phyloP scores from a whole-genome alignment of 1,140 invertebrate genomes.

The Lasaia peninsularis region DNA sequence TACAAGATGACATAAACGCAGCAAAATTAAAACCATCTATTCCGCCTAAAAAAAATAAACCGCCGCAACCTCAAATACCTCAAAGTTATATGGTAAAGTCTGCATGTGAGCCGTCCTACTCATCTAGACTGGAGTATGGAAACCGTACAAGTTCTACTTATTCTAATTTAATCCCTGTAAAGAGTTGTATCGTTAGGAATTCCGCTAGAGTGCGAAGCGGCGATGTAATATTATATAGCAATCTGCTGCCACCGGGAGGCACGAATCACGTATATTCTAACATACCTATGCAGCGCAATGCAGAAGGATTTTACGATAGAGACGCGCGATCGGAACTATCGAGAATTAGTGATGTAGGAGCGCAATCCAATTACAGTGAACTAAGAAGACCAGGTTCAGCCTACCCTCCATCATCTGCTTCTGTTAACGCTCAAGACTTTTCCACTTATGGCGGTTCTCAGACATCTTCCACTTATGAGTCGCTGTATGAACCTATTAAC shows the following conservation, averaged over 20 bases:
- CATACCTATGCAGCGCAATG: conserved; percentile 53
- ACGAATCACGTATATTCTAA: conserved; percentile 77
- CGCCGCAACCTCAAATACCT: conserved; percentile 75
- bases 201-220: conserved; percentile 64
- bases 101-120: conserved; percentile 72
- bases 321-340: conserved; percentile 63
- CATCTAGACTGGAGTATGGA: conserved; percentile 62
- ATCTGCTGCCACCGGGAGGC: conserved; percentile 70
- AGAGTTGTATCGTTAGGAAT: conserved; percentile 73
- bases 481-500: conserved; percentile 94
- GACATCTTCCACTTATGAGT: conserved; percentile 89
- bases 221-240: conserved; percentile 77
- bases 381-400: conserved; percentile 79
- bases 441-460: conserved; percentile 82
- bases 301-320: conserved; percentile 70
- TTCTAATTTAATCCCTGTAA: conserved; percentile 71
- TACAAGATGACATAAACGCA: conserved; percentile 72
- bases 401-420: conserved; percentile 71
- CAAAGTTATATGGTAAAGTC: conserved; percentile 70
- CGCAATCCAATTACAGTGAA: conserved; percentile 89
- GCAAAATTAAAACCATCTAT: conserved; percentile 65
- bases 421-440: conserved; percentile 76
- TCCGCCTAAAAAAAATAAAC: conserved; percentile 68
- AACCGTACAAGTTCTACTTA: conserved; percentile 66
- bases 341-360: conserved; percentile 60